Base-by-base conservation (phyloP, 2,113 vertebrate genomes). In the Zosterops pallidus region DNA sequence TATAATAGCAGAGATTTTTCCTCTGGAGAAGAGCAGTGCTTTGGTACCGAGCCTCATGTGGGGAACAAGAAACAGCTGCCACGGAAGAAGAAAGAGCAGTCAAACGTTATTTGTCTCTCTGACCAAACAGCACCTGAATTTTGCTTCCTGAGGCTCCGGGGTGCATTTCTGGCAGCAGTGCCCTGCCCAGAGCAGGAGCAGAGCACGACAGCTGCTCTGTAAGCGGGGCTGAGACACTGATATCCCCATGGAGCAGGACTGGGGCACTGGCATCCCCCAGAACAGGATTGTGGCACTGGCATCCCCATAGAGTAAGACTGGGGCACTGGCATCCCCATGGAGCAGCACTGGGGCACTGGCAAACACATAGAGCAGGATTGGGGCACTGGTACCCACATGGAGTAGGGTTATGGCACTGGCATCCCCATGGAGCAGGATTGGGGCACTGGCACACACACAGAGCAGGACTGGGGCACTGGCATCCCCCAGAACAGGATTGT, bases 401-500 rank as follows among this genome's bases (percentile, higher is more conserved):
- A 49, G 7, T 12, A 49, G 22, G 22, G 7, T 12, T 49, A 22
- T 13, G 47, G 12, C 47, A 24, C 12, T 49, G 47, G 47, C 22
- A 49, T 6, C 47, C 22, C 3, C 22, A 49, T 6, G 7, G 47
- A 49, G 22, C 47, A 47, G 11, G 5, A 23, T 3, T 2, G 7
- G 2, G 0, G 63, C 14, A 1, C 46, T 3, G 1, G 21, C 39
- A n/a, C 4, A 46, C 49, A 6, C 13, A 4, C 0, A 0, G 68
- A 49, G 24, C 21, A 0, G 50, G 9, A 33, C 5, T 2, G 7
- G 1, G 0, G 64, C 13, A 1, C 37, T 3, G 1, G 18, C 39
- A 35, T 3, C 56, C 49, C 4, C 15, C 0, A 10, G 8, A 46
- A 18, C 18, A 46, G 19, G 44, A 17, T 46, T 46, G 44, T 19